A percentile compares a stretch with the other conserved stretches of the same genome.
These are phyloP conservation scores for Pavo muticus DNA, from an alignment of 2,113 vertebrate species.

Conservation along the genomic window DNA sequence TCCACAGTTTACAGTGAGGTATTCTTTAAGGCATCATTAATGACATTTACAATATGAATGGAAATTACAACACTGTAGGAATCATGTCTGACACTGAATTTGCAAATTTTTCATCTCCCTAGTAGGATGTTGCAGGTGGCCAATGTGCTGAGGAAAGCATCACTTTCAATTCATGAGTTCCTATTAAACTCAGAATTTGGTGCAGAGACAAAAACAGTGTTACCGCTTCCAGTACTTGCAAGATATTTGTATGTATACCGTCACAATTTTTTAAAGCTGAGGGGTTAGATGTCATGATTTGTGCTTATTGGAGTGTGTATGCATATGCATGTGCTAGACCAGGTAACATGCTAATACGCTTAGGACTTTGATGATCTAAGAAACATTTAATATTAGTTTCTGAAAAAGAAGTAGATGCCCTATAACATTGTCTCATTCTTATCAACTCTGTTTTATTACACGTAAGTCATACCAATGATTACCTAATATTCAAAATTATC, in stretches of 20 bases:
- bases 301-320: neutral
- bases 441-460: neutral
- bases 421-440: neutral
- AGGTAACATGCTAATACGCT: neutral
- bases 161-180: neutral
- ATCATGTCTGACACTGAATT: neutral
- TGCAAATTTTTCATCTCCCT: neutral
- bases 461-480: neutral
- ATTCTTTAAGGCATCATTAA: neutral
- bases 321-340: neutral
- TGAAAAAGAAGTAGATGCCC: neutral
- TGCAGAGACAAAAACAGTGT: neutral
- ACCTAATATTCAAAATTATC: neutral
- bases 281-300: neutral
- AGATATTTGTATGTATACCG: neutral
- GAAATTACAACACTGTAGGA: neutral
- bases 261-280: neutral
- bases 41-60: neutral
- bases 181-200: neutral
- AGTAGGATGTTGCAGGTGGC: neutral
- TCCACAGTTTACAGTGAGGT: neutral
- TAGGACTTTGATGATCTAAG: neutral
- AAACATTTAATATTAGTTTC: neutral
- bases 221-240: neutral
- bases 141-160: neutral